Evolutionary conservation across 1,140 invertebrate genomes (phyloP).

Genomic region (Notospermus geniculatus): DNA sequence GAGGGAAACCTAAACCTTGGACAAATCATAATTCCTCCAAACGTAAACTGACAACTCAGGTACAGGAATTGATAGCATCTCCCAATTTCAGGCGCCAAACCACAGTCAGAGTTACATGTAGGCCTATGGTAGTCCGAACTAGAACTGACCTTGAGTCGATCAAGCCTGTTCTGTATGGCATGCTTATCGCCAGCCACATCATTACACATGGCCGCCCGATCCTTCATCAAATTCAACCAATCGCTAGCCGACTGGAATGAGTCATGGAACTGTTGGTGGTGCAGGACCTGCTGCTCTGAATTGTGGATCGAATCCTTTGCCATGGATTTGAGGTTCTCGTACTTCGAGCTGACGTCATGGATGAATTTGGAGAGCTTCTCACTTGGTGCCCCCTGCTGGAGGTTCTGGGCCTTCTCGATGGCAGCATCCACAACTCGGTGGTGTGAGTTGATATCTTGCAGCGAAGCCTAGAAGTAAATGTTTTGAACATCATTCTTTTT

Average conservation of each 20-base stretch:
- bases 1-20: no score
- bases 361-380: constrained; percentile 50
- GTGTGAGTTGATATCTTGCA: constrained; percentile 87
- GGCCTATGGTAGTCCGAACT: no score
- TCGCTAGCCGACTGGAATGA: constrained; percentile 40
- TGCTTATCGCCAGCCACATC: constrained; percentile 84
- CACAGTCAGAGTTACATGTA: no score
- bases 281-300: constrained; percentile 80
- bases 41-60: no score
- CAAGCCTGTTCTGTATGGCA: constrained; percentile 83
- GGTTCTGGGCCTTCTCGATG: constrained; percentile 78
- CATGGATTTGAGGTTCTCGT: constrained; percentile 60
- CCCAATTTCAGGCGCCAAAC: no score
- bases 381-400: constrained; percentile 68
- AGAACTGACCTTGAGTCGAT: constrained; percentile 70
- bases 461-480: constrained; percentile 66
- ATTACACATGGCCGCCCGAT: constrained; percentile 81
- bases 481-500: no score
- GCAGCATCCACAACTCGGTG: constrained; percentile 86
- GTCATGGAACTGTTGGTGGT: constrained; percentile 65
- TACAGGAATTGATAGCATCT: no score
- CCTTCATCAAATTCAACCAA: constrained; percentile 76
- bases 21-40: no score
- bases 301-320: constrained; percentile 65
- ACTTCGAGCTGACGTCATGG: constrained; percentile 69